phyloP scores from a whole-genome alignment of 1,140 invertebrate species.

The Papilio polyxenes region DNA sequence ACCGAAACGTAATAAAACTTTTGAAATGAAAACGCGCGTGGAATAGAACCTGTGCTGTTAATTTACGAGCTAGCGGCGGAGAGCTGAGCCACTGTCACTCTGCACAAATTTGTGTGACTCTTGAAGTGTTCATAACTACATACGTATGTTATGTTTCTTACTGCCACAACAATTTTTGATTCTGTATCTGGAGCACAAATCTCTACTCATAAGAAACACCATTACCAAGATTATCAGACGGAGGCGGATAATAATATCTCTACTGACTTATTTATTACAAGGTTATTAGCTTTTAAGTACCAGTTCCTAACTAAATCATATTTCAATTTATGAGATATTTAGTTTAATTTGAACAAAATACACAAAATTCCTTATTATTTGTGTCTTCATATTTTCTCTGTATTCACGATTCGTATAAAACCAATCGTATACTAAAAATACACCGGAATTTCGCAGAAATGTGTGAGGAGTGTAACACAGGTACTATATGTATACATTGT shows the following conservation, averaged over 20 bases:
- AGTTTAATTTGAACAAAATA: too few species aligned
- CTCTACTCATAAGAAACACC: neutral
- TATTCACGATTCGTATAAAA: neutral
- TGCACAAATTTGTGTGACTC: neutral
- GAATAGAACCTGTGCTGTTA: conserved; percentile 7
- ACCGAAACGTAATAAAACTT: conserved; percentile 19
- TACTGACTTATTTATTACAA: too few species aligned
- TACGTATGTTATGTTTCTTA: neutral
- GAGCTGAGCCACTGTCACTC: neutral
- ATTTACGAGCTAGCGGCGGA: neutral
- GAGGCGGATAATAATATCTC: too few species aligned
- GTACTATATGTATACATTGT: neutral
- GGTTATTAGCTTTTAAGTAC: too few species aligned
- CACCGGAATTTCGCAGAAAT: neutral
- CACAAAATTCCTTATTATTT: too few species aligned
- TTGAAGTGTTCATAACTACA: neutral
- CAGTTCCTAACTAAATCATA: too few species aligned
- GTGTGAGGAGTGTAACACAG: neutral
- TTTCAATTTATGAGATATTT: too few species aligned
- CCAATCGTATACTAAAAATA: neutral
- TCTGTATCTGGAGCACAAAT: neutral
- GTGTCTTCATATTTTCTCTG: neutral
- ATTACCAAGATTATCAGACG: too few species aligned
- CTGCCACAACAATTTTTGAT: neutral
- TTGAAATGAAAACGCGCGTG: conserved; percentile 1